These are phyloP conservation scores for Sarcophaga peregrina DNA, from an alignment of 1,140 invertebrate genomes.

Conservation along the genomic window DNA sequence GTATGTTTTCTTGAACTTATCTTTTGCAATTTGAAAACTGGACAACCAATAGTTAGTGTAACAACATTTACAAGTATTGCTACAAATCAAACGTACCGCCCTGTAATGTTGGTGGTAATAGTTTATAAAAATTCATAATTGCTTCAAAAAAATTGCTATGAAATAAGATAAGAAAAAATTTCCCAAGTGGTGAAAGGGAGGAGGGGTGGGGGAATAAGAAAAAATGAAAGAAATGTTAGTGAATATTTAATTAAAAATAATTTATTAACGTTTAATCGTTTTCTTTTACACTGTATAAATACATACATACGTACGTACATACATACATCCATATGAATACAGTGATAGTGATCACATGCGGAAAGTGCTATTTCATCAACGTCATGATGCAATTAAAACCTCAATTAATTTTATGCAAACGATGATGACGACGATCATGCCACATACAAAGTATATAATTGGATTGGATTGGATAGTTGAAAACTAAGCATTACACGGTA, in stretches of 20 bases:
- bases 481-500: not conserved
- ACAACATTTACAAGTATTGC: no score
- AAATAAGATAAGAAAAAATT: no score
- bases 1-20: no score
- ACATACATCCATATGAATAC: not conserved
- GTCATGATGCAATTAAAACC: constrained; percentile 40
- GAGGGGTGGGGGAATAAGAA: no score
- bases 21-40: no score
- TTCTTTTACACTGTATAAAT: not conserved
- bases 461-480: not conserved
- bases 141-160: no score
- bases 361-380: constrained; percentile 41
- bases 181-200: no score
- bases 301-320: not conserved
- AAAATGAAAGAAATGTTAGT: not conserved
- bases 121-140: no score
- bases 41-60: no score
- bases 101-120: no score
- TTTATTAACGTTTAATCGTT: not conserved
- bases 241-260: not conserved
- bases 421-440: not conserved
- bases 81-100: no score
- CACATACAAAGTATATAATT: constrained; percentile 30
- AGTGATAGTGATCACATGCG: constrained; percentile 31
- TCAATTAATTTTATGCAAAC: constrained; percentile 39